Conservation (phyloP, 2,888 invertebrate species). For the Lepidochitona cinerea region DNA sequence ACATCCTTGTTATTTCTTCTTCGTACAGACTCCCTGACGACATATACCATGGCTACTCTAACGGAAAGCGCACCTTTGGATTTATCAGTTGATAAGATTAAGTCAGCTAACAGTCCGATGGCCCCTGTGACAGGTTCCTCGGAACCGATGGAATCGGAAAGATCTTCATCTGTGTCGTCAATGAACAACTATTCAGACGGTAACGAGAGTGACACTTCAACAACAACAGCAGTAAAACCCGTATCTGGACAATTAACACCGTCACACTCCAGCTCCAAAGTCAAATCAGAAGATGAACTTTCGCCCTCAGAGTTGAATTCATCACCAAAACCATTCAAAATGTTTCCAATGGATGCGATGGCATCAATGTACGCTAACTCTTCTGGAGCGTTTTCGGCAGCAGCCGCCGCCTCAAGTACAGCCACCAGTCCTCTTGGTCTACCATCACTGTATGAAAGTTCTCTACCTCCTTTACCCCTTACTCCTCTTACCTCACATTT, state of each 20-base stretch:
- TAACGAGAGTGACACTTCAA: constrained; percentile 35
- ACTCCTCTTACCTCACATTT: constrained; percentile 59
- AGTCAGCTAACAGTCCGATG: not conserved
- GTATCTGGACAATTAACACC: not conserved
- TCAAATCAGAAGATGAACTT: not conserved
- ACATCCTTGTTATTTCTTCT: not conserved
- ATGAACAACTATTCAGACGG: constrained; percentile 28
- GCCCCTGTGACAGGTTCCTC: constrained; percentile 4
- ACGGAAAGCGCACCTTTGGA: constrained; percentile 6
- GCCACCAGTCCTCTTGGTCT: constrained; percentile 10
- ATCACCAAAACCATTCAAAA: constrained; percentile 45
- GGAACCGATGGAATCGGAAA: constrained; percentile 18
- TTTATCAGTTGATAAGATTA: not conserved
- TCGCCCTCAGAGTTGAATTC: not conserved
- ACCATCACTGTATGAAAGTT: constrained; percentile 18
- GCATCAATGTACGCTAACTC: constrained; percentile 33
- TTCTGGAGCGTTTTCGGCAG: constrained; percentile 21
- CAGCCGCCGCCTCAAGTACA: not conserved
- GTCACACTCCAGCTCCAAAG: not conserved
- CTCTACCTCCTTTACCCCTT: constrained; percentile 46
- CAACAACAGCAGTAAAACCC: constrained; percentile 6
- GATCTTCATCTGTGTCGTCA: constrained; percentile 32
- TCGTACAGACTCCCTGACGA: not conserved
- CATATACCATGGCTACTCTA: not conserved
- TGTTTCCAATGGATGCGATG: constrained; percentile 49